phyloP scores from a whole-genome alignment of 1,140 invertebrate species.

The Aphelinus atriplicis region DNA sequence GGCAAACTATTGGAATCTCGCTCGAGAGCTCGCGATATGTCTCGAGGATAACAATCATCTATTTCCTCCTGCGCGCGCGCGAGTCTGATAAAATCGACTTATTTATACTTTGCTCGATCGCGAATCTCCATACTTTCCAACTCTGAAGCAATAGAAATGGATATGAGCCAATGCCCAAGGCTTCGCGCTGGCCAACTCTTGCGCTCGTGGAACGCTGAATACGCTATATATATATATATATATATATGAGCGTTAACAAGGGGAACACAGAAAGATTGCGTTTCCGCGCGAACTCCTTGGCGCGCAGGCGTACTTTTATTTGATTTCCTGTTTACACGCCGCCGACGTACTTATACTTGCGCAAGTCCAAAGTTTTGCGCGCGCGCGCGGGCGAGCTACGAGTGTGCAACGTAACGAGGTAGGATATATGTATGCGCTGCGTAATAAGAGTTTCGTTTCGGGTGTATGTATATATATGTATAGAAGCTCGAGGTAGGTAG shows the following conservation, averaged over 20 bases:
- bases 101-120: slow-evolving; percentile 35
- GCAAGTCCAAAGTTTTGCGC: no score
- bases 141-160: slow-evolving; percentile 38
- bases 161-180: slow-evolving; percentile 39
- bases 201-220: not conserved
- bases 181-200: slow-evolving; percentile 2
- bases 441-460: no score
- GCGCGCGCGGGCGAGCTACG: no score
- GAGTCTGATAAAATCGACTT: slow-evolving; percentile 39
- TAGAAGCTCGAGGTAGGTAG: not conserved
- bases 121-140: not conserved
- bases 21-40: slow-evolving; percentile 36
- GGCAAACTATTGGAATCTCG: slow-evolving; percentile 7
- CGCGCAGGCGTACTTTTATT: not conserved
- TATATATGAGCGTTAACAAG: no score
- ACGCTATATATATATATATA: no score
- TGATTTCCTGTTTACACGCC: not conserved
- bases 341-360: no score
- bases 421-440: no score
- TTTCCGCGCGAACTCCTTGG: no score
- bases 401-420: no score
- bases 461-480: no score
- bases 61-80: slow-evolving; percentile 36
- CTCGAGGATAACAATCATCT: slow-evolving; percentile 46
- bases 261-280: no score